phyloP scores from a whole-genome alignment of 92 coral and sea anemone genomes.

The Meandrina meandrites region DNA sequence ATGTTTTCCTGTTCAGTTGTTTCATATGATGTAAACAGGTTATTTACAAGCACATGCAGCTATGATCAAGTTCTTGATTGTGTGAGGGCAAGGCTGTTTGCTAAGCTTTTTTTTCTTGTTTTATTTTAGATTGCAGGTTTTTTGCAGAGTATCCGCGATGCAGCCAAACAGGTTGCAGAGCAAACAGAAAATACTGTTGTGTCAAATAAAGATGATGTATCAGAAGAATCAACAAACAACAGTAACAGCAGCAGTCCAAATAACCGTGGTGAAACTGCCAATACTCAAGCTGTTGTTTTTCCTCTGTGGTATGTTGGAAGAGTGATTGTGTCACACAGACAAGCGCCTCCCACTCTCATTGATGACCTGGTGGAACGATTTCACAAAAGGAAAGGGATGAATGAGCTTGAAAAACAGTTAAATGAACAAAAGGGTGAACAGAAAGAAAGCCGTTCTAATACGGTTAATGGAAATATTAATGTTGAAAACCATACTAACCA shows the following conservation, averaged over 20 bases:
- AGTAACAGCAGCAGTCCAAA: slow-evolving; percentile 30
- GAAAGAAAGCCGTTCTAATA: slow-evolving; percentile 14
- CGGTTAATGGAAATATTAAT: background rate
- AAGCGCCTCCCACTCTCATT: slow-evolving; percentile 90
- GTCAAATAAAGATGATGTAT: slow-evolving; percentile 23
- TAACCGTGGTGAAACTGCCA: background rate
- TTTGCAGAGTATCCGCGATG: slow-evolving; percentile 76
- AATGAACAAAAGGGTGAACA: slow-evolving; percentile 40
- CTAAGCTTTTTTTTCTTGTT: background rate
- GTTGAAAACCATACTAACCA: background rate
- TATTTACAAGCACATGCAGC: no score
- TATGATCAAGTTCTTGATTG: background rate
- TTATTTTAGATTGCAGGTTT: slow-evolving; percentile 72
- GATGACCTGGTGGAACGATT: slow-evolving; percentile 87
- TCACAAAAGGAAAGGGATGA: slow-evolving; percentile 63
- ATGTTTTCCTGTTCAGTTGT: no score
- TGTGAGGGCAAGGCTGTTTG: background rate
- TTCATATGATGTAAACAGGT: no score
- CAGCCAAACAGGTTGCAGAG: slow-evolving; percentile 65
- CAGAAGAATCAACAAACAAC: slow-evolving; percentile 17
- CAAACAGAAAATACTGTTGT: slow-evolving; percentile 24
- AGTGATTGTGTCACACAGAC: slow-evolving; percentile 88
- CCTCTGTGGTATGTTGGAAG: slow-evolving; percentile 86
- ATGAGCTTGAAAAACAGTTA: slow-evolving; percentile 65
- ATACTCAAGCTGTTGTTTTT: slow-evolving; percentile 50